Evolutionary conservation across 2,113 vertebrate species (phyloP).

Genomic region (Melospiza melodia): DNA sequence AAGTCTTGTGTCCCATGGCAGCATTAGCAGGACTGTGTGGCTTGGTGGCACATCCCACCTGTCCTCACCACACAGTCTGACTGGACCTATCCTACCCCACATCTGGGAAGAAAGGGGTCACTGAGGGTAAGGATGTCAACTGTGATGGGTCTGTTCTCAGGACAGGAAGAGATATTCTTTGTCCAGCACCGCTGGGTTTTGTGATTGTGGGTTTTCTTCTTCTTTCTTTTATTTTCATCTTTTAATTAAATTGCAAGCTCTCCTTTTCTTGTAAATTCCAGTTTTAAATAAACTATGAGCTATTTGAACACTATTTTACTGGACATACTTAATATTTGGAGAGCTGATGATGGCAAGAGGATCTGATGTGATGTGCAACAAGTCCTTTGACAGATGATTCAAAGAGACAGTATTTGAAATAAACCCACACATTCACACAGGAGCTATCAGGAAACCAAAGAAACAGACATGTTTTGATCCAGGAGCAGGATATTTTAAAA

Average conservation of each 20-base stretch:
- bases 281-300: background rate
- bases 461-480: background rate
- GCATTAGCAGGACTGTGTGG: accelerated
- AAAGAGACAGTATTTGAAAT: background rate
- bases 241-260: background rate
- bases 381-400: background rate
- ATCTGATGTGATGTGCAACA: background rate
- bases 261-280: background rate
- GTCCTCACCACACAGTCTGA: no score
- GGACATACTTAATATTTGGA: background rate
- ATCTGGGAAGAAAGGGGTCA: accelerated
- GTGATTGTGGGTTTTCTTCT: background rate
- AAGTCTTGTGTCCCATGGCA: background rate
- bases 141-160: background rate
- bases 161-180: background rate
- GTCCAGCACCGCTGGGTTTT: background rate
- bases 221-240: background rate
- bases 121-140: background rate
- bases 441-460: background rate
- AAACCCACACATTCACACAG: background rate
- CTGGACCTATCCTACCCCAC: background rate
- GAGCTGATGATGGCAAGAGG: background rate
- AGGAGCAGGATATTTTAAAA: background rate
- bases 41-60: background rate
- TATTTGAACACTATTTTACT: background rate